phyloP scores from a whole-genome alignment of 2,888 invertebrate species.

The Leucoptera coffeella region DNA sequence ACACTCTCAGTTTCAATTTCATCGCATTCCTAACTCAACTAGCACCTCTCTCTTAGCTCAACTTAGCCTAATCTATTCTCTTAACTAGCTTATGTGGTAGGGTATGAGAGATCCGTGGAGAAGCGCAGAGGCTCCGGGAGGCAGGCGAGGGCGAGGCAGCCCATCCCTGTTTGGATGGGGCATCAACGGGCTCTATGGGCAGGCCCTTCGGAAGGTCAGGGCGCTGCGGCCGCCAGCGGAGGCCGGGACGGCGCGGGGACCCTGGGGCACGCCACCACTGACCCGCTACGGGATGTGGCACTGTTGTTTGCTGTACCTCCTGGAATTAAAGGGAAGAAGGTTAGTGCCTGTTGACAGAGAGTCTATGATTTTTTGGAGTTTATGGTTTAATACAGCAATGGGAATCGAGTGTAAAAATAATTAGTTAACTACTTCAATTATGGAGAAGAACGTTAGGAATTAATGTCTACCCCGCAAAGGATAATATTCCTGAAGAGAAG shows the following conservation, averaged over 20 bases:
- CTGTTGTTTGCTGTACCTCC: conserved; percentile 29
- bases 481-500: too few species aligned
- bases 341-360: too few species aligned
- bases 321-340: conserved; percentile 12
- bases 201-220: conserved; percentile 34
- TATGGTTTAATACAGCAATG: too few species aligned
- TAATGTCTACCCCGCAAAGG: too few species aligned
- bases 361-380: too few species aligned
- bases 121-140: conserved; percentile 23
- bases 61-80: conserved; percentile 9
- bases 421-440: too few species aligned
- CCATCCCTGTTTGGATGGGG: conserved; percentile 20
- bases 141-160: conserved; percentile 28
- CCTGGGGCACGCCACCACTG: conserved; percentile 60
- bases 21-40: not conserved
- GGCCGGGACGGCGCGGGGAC: conserved; percentile 45
- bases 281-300: conserved; percentile 31
- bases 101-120: too few species aligned
- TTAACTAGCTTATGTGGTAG: too few species aligned
- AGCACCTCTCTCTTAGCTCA: not conserved
- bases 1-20: not conserved
- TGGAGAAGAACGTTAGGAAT: too few species aligned
- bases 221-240: conserved; percentile 38
- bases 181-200: conserved; percentile 40
- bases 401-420: too few species aligned